Evolutionary conservation across 2,113 vertebrate species (phyloP).

Genomic region (Engystomops pustulosus): DNA sequence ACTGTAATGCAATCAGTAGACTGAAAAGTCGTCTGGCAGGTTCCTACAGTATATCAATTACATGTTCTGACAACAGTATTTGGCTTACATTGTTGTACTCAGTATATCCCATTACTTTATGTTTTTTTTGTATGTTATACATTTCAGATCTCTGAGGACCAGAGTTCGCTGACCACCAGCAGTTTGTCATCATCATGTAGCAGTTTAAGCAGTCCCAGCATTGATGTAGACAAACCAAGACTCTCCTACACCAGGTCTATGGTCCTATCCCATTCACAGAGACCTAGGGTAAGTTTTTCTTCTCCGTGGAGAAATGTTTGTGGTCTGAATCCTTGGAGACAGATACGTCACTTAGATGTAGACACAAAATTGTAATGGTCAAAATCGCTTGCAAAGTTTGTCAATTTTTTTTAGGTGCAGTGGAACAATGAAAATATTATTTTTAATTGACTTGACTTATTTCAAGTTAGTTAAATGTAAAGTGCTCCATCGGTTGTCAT

Average conservation of each 20-base stretch:
- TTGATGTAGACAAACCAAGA: conserved; percentile 58
- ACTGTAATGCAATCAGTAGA: neutral
- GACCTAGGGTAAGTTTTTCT: conserved; percentile 75
- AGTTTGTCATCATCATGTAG: conserved; percentile 68
- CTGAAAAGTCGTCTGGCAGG: neutral
- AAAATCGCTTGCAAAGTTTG: too few species aligned
- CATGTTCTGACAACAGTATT: neutral
- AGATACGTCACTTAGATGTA: too few species aligned
- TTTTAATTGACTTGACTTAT: too few species aligned
- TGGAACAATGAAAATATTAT: too few species aligned
- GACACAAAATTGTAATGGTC: too few species aligned
- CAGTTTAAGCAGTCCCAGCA: conserved; percentile 61
- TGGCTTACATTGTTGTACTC: neutral
- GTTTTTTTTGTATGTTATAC: neutral
- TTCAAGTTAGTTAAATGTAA: too few species aligned
- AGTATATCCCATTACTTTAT: neutral
- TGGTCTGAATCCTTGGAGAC: too few species aligned
- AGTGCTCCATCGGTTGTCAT: too few species aligned
- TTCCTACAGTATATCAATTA: neutral
- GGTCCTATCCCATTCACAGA: conserved; percentile 69
- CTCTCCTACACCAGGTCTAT: conserved; percentile 74
- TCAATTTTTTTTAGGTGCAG: too few species aligned
- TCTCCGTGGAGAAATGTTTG: too few species aligned
- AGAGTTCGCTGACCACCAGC: conserved; percentile 57
- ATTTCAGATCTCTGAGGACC: conserved; percentile 54